Evolutionary conservation across 1,140 invertebrate species (phyloP).

Genomic region (Hermetia illucens): DNA sequence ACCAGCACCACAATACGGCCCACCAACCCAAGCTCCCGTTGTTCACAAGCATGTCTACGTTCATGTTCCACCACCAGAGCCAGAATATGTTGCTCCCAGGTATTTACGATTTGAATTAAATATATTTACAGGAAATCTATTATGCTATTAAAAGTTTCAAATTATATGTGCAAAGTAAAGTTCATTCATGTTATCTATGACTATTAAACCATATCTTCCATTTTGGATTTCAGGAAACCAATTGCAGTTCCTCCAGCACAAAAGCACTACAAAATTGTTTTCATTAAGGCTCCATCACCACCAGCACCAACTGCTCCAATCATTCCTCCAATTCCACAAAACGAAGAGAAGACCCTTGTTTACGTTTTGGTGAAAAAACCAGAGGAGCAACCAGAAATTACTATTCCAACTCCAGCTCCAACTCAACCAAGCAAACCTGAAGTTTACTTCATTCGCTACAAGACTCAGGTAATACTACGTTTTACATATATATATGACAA

Average conservation of each 20-base stretch:
- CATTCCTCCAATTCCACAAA: constrained; percentile 58
- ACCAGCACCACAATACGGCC: constrained; percentile 51
- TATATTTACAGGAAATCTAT: constrained; percentile 34
- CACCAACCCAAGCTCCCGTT: constrained; percentile 53
- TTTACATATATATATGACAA: neutral
- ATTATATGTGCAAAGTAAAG: neutral
- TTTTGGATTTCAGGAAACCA: constrained; percentile 31
- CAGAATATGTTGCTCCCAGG: constrained; percentile 50
- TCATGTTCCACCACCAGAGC: constrained; percentile 71
- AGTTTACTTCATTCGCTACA: constrained; percentile 78
- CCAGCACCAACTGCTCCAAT: constrained; percentile 61
- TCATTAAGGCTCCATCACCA: constrained; percentile 73
- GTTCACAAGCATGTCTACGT: constrained; percentile 78
- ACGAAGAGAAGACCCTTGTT: constrained; percentile 76
- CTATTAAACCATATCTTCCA: neutral
- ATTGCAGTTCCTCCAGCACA: constrained; percentile 54
- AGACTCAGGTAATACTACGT: constrained; percentile 48
- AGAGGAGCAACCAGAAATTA: constrained; percentile 61
- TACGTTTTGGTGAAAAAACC: constrained; percentile 83
- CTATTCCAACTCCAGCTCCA: constrained; percentile 59
- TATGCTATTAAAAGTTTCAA: neutral
- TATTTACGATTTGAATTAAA: constrained; percentile 16
- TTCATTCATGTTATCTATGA: no score
- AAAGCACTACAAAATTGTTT: constrained; percentile 81
- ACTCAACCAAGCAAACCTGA: constrained; percentile 73